Base-by-base conservation (phyloP, 1,140 invertebrate genomes). In the Meloidogyne floridensis region DNA sequence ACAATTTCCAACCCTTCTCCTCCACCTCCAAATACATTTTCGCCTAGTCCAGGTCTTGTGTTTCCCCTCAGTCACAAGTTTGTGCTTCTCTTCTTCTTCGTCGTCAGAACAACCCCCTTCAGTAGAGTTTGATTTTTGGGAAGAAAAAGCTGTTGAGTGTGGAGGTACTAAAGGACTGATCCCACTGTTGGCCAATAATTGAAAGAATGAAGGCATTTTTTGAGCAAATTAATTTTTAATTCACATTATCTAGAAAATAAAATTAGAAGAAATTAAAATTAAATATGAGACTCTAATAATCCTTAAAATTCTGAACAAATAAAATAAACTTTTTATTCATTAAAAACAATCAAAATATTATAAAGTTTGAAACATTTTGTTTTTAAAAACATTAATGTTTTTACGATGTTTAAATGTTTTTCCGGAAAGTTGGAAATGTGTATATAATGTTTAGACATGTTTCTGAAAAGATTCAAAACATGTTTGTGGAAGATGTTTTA, bases 1-100 rank as follows among this genome's bases (percentile, higher is more conserved):
- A 74, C 43, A 74, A 54, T 74, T 74, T 51, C 72, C 72, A 8
- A 32, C 59, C 1, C 59, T n/a, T 18, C 59, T 65, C n/a, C 59
- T 65, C 59, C 59, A 65, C n/a, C n/a, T 65, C 59, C 59, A 65
- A 65, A 65, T 65, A n/a, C 59, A 65, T 65, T 18, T 65, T 5
- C 59, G 59, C 18, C 59, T 65, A n/a, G 59, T 65, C 59, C 59
- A 65, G 3, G 59, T 65, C 32, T 32, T 32, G 32, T 32, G 32
- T 32, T 32, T 32, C 32, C 32, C 32, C 32, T 32, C 32, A 18
- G n/a, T 65, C 6, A 65, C n/a, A n/a, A 65, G 8, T 65, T 18
- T 65, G 15, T 65, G 59, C n/a, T 6, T 65, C 15, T 65, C 59
- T 6, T 65, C 59, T n/a, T 65, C 53, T 54, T 54, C 59, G 3